Evolutionary conservation across 2,797 vertebrate species (phyloP).

Genomic region (Sarcoramphus papa): DNA sequence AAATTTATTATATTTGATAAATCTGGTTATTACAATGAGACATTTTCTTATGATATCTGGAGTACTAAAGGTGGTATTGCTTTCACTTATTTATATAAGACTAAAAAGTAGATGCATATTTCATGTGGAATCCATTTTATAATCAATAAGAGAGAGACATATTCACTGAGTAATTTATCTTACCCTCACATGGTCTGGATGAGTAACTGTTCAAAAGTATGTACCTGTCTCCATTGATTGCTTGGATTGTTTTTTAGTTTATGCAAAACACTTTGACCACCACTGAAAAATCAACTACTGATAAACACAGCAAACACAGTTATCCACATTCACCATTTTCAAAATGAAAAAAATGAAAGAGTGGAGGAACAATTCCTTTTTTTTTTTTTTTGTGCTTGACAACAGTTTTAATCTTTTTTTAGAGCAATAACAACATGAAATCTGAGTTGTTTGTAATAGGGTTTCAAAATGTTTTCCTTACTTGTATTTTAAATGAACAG

Average conservation of each 20-base stretch:
- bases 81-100: background rate
- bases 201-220: background rate
- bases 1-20: background rate
- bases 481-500: background rate
- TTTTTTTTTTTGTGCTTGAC: background rate
- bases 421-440: background rate
- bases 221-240: background rate
- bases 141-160: background rate
- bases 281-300: background rate
- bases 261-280: background rate
- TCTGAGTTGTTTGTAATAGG: background rate
- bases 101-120: background rate
- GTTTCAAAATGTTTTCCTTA: background rate
- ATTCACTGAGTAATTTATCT: background rate
- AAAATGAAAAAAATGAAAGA: background rate
- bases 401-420: background rate
- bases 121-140: background rate
- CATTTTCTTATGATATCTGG: background rate
- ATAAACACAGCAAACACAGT: background rate
- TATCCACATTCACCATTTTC: background rate
- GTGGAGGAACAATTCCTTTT: background rate
- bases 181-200: rapidly evolving
- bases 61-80: background rate
- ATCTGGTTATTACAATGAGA: background rate
- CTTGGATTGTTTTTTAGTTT: background rate